These are phyloP conservation scores for Drosophila melanica DNA, from an alignment of 1,140 invertebrate species.

Conservation along the genomic window DNA sequence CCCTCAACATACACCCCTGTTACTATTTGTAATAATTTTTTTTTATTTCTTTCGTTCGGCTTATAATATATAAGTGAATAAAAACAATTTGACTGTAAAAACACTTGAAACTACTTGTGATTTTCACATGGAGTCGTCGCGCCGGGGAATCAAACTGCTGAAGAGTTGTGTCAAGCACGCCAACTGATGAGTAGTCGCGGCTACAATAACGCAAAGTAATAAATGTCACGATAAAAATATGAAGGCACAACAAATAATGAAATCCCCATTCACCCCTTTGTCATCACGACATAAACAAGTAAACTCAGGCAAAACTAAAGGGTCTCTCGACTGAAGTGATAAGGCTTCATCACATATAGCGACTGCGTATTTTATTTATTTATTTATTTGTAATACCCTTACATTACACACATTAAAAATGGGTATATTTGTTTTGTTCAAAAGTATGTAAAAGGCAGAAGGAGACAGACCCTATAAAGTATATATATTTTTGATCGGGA, in stretches of 20 bases:
- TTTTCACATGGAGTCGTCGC: slow-evolving; percentile 55
- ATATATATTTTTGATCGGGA: no score
- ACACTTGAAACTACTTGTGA: slow-evolving; percentile 76
- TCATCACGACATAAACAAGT: slow-evolving; percentile 19
- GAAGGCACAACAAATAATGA: slow-evolving; percentile 60
- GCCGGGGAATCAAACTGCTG: slow-evolving; percentile 13
- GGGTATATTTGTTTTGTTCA: no score
- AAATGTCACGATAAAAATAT: slow-evolving; percentile 72
- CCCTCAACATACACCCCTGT: slow-evolving; percentile 56
- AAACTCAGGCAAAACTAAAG: slow-evolving; percentile 2
- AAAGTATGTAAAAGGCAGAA: no score
- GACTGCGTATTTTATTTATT: neutral
- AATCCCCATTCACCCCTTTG: slow-evolving; percentile 71
- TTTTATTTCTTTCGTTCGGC: slow-evolving; percentile 22
- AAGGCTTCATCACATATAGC: slow-evolving; percentile 46
- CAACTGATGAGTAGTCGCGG: slow-evolving; percentile 15
- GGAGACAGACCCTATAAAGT: no score
- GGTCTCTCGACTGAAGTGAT: slow-evolving; percentile 11
- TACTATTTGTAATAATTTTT: slow-evolving; percentile 50
- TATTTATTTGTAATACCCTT: no score
- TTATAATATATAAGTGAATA: slow-evolving; percentile 72
- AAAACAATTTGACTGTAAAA: slow-evolving; percentile 82
- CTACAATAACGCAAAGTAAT: slow-evolving; percentile 63
- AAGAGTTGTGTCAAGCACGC: slow-evolving; percentile 27
- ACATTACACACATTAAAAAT: no score